Evolutionary conservation across 2,797 vertebrate species (phyloP), one percentile per base, ranked within the genome.

Genomic region (Poecilia velifera): DNA sequence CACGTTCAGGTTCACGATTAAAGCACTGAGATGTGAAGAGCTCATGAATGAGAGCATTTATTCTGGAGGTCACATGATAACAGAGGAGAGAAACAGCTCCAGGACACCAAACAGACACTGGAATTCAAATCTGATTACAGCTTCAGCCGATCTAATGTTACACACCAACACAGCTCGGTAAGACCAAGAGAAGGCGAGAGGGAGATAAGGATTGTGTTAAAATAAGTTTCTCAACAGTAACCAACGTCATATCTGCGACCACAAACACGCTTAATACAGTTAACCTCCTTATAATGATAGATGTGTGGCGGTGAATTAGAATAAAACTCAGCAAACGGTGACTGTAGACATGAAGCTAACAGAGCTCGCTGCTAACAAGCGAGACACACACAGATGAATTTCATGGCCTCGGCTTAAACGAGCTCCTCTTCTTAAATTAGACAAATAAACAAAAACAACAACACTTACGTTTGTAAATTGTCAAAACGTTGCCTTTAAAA

Each of bases 401-500:
- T 92, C 89, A 82, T 87, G 93, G 90, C 90, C 90, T 91, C n/a
- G 86, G 84, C 76, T 91, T 81, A 85, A 85, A 57, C 82, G 59
- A 64, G 39, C 76, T 80, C 80, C 41, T 76, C 47, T 76, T 71
- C 55, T 59, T 20, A 41, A 71, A 74, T 46, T 3, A 73, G 51
- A 82, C 14, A 53, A 16, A 66, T 14, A 36, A n/a, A 55, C 12
- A 57, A 51, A 57, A 36, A 76, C 13, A 46, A 12, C 22, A 3
- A 45, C 68, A 92, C 91, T 93, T 82, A 94, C 93, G 53, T 51
- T 82, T 68, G 43, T 71, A 76, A 77, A 70, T 71, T 53, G 84
- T 87, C 70, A 45, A 87, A 87, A 77, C 49, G 84, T 81, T 59
- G 55, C 4, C 43, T 49, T 72, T 28, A 75, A 83, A 51, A 25